Base-by-base conservation (phyloP, 1,140 invertebrate genomes). In the Hyphantria cunea region DNA sequence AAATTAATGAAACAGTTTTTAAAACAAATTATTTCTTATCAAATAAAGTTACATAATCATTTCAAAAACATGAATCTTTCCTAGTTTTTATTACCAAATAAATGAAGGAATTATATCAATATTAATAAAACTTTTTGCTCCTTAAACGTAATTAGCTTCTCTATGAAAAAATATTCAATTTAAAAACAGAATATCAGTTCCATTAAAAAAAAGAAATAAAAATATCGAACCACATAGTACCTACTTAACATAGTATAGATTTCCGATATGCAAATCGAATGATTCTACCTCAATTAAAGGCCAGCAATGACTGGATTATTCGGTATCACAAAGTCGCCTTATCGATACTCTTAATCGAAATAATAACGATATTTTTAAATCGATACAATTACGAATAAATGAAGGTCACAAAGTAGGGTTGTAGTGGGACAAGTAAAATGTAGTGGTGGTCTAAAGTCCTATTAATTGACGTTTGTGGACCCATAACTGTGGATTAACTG, bases 291-390 rank as follows among this genome's bases (percentile, higher is more conserved):
- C 45, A 58, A 58, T 58, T 58, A 58, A 58, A 56, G 47, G 47
- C 55, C 45, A 37, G 45, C 55, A 49, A 49, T 49, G 45, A 49
- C 0, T 32, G 33, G 9, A 25, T 25, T 42, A 12, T 58, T 58
- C 34, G 44, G 15, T 41, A 25, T 25, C 25, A 55, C 12, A 45
- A 15, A 44, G 53, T 45, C 6, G 11, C 33, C 33, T 37, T 39
- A 39, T 58, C 55, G 45, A 58, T 39, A 31, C n/a, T 48, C 42
- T 17, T 25, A 58, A 74, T 77, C 70, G 73, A 76, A 70, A 70
- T 64, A 66, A 52, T 68, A 72, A 76, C 66, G 70, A 73, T 25
- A 25, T 25, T 25, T 25, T 25, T 25, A 25, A 25, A 25, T 25
- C 17, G 74, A 74, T 67, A 42, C 10, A 34, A 33, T 45, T 14